Evolutionary conservation across 2,797 vertebrate species (phyloP), one percentile per base, ranked within the genome.

Genomic region (Syngnathus acus): DNA sequence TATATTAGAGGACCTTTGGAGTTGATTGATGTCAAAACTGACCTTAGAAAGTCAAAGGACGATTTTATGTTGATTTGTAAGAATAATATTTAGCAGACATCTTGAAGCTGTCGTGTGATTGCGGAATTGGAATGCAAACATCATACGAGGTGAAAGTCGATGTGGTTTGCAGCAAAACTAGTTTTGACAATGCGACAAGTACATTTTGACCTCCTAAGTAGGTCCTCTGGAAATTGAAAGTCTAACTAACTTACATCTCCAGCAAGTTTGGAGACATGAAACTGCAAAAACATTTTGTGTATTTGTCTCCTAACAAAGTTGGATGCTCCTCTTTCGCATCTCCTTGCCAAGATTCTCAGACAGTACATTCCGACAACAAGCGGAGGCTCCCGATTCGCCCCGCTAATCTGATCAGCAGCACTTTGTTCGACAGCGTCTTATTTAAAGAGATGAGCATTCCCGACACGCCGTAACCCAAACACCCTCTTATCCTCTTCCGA

Each of bases 391-490:
- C 40, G 86, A 90, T 86, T 85, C 76, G 72, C 77, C 83, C 67
- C 72, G 21, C 80, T 89, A 88, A 90, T 89, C 85, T 86, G 81
- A 89, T 89, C 86, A 79, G 72, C 74, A 43, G 78, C 84, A 84
- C 78, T 84, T 80, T 73, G 84, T 83, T 84, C 79, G 23, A 82
- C 74, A 80, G 81, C 79, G 82, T 88, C 84, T 85, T 74, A 76
- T 78, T 86, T 83, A 84, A 89, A 79, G 77, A 81, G 77, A 77
- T 81, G 74, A 79, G 64, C 11, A 58, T 74, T 83, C 77, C 63
- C 78, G 80, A 82, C 79, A n/a, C 71, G 82, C 69, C 5, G 71
- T 43, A 89, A 86, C 83, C 89, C 86, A 90, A 90, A 92, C 90
- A 91, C 68, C 38, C 58, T 72, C 72, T 70, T 82, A 86, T 91